These are phyloP conservation scores for Mesocentrotus franciscanus DNA, from an alignment of 53 echinoderm and acorn worm genomes.

Conservation along the genomic window DNA sequence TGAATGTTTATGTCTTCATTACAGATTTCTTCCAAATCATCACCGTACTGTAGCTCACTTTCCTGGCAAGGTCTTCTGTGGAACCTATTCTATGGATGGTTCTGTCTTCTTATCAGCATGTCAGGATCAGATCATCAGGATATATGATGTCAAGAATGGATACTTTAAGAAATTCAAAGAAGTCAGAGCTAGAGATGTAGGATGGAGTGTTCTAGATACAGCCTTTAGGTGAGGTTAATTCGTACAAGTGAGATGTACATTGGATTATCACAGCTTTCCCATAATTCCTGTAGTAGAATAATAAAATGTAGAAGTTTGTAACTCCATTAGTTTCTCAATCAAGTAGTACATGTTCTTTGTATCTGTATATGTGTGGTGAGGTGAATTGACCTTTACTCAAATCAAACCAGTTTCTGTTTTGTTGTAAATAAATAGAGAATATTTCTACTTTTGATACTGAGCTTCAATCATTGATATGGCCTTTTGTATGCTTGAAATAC, in stretches of 20 bases:
- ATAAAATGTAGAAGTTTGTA: too few relatives aligned
- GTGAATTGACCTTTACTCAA: too few relatives aligned
- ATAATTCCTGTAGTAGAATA: too few relatives aligned
- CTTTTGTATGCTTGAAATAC: not conserved
- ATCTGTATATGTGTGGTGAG: not conserved
- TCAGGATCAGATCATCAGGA: constrained; percentile 88
- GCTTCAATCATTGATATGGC: too few relatives aligned
- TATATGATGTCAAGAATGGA: constrained; percentile 82
- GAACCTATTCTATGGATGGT: constrained; percentile 92
- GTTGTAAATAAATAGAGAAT: too few relatives aligned
- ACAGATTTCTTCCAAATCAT: constrained; percentile 89
- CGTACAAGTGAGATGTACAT: not conserved
- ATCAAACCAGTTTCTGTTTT: too few relatives aligned
- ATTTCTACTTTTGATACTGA: too few relatives aligned
- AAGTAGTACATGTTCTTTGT: not conserved
- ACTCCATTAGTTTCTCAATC: not conserved
- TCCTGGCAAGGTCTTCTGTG: constrained; percentile 89
- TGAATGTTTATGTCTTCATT: not conserved
- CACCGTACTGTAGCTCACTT: constrained; percentile 67
- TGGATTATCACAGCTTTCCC: not conserved
- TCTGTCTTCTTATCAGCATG: constrained; percentile 92
- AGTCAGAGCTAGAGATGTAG: constrained; percentile 88
- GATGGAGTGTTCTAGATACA: constrained; percentile 99
- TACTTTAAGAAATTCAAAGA: constrained; percentile 81
- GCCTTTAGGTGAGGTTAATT: constrained; percentile 83